Base-by-base conservation (phyloP, 2,797 vertebrate species). In the Myiotriccus ornatus region DNA sequence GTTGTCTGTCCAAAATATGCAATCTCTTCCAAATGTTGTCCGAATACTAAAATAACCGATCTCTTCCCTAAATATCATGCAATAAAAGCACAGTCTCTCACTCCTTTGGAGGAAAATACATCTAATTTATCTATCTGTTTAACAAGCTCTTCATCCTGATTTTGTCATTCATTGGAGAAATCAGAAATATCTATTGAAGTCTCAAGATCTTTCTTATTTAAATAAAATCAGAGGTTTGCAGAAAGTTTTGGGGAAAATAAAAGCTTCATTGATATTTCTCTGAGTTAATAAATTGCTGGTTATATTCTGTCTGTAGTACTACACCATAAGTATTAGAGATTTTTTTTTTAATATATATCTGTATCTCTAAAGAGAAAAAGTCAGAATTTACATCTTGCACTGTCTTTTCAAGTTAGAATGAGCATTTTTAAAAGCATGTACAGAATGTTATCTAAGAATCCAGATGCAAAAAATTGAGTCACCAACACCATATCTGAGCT, bases 131-230 rank as follows among this genome's bases (percentile, higher is more conserved):
- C 23, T 74, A 21, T 87, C 85, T 87, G 5, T 89, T 52, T 52
- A 39, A 25, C 28, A 18, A 6, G 1, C 70, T 77, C 24, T 96
- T 95, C 84, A 94, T 95, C 75, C 34, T 94, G 73, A 96, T 97
- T 97, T 97, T 95, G 44, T 83, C n/a, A 71, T 74, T 70, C 84
- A 53, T 74, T 81, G 75, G 76, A 75, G 89, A 96, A 96, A 96
- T 85, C 70, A 69, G 37, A 97, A 91, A 44, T 43, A 52, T 18
- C 6, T 83, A 49, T 90, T 87, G 46, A 83, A 90, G 3, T 63
- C 39, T 19, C 50, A 87, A 71, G 9, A 55, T 92, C 32, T 69
- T 94, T 95, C 67, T 85, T 53, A 67, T 74, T 94, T 49, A 87
- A 78, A 78, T 64, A 75, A 94, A 81, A 46, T 64, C 60, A 86